phyloP scores from a whole-genome alignment of 2,888 invertebrate species.

The Dorcus hopei region DNA sequence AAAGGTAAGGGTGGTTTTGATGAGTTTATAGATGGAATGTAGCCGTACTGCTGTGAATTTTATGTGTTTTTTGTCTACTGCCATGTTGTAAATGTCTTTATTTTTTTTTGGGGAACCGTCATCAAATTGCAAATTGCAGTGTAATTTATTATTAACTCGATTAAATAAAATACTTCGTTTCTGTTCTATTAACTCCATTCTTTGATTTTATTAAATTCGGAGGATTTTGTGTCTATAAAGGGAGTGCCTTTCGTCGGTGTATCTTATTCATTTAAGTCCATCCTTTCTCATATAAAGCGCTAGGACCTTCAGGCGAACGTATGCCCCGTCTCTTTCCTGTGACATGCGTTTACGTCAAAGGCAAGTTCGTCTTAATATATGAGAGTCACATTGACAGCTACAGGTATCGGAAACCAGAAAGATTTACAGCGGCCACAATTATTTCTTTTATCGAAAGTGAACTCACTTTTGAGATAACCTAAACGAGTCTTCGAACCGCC shows the following conservation, averaged over 20 bases:
- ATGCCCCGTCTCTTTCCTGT: conserved; percentile 16
- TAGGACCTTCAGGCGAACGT: neutral
- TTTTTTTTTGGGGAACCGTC: too few relatives aligned
- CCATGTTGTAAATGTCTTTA: too few relatives aligned
- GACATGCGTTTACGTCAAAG: conserved; percentile 43
- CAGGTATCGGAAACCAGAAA: conserved; percentile 40
- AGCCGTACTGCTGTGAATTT: too few relatives aligned
- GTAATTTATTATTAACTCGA: too few relatives aligned
- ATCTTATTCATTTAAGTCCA: neutral
- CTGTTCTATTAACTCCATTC: too few relatives aligned
- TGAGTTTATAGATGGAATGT: neutral
- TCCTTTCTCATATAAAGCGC: neutral
- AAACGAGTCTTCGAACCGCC: neutral
- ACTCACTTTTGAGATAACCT: conserved; percentile 12
- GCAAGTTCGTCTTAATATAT: conserved; percentile 40
- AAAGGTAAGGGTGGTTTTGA: neutral
- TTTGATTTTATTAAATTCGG: too few relatives aligned
- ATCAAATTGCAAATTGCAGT: too few relatives aligned
- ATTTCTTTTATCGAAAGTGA: conserved; percentile 28
- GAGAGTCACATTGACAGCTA: conserved; percentile 39
- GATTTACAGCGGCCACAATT: conserved; percentile 43
- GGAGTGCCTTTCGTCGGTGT: neutral
- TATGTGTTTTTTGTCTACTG: too few relatives aligned
- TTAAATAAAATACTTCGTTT: too few relatives aligned
- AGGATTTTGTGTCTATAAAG: too few relatives aligned